Evolutionary conservation across 2,888 invertebrate genomes (phyloP), one percentile per base, ranked within the genome.

Genomic region (Ichneumon xanthorius): DNA sequence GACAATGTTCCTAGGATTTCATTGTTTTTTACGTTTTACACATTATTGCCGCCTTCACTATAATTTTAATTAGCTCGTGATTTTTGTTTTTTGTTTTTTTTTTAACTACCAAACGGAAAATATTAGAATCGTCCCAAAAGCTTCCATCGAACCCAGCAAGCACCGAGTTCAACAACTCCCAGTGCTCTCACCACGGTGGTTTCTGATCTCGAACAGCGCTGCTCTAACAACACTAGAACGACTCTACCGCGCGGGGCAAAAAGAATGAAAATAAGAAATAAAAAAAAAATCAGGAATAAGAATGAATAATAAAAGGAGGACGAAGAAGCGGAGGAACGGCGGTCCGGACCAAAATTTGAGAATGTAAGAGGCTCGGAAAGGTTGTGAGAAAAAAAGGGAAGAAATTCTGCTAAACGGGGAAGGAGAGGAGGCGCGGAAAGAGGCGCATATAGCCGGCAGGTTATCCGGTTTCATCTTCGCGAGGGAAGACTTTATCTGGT

Each of bases 391-490:
- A 53, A 53, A 53, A 19, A 26, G 14, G 7, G 11, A 16, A 11
- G 84, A 79, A 65, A 55, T 65, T 82, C 61, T 71, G 81, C 72
- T 86, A 85, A 87, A 80, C 82, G 83, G 76, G 82, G 85, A 85
- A 85, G 84, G 82, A 85, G 80, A 86, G 86, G 76, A 73, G 65
- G 26, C 48, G 79, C 30, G 70, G 77, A 73, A 84, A 58, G 80
- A 75, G 81, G 80, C 48, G 45, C 65, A 58, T 37, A 73, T 76
- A 61, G 73, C 58, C 70, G 87, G 65, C 86, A 63, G 86, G 88
- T 90, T 91, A 91, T 91, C 90, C 86, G 87, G 88, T 90, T 90
- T 91, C 89, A 90, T 90, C 90, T 89, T 88, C 76, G 89, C 90
- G 85, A 90, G 77, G 72, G 84, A 90, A 77, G 71, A 88, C 84